phyloP scores from a whole-genome alignment of 2,113 vertebrate species.

The Coreoperca whiteheadi region DNA sequence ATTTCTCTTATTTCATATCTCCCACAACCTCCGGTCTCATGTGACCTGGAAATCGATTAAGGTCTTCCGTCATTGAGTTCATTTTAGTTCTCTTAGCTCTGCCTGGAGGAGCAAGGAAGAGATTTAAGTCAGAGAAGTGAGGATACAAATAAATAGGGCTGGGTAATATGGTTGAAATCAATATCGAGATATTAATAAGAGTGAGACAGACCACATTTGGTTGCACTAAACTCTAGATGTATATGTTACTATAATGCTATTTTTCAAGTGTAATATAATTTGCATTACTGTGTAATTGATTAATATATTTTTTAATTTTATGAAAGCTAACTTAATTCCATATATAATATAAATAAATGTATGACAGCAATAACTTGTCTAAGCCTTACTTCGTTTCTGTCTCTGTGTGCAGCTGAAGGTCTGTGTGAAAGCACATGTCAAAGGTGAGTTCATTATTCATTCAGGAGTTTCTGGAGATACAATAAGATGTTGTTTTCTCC shows the following conservation, averaged over 20 bases:
- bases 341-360: not conserved
- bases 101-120: not conserved
- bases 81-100: constrained; percentile 18
- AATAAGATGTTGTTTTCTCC: constrained; percentile 28
- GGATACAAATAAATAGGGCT: constrained; percentile 18
- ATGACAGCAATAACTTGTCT: not conserved
- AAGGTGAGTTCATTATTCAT: constrained; percentile 25
- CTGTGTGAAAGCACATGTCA: constrained; percentile 3
- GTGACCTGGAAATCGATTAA: constrained; percentile 62
- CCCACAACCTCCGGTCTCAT: constrained; percentile 34
- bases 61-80: constrained; percentile 40
- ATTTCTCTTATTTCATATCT: constrained; percentile 55
- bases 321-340: not conserved
- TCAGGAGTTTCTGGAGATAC: constrained; percentile 24
- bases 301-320: not conserved
- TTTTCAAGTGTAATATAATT: not conserved
- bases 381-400: not conserved
- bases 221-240: not conserved
- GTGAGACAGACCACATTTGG: not conserved
- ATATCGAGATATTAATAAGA: constrained; percentile 38
- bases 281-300: not conserved
- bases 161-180: constrained; percentile 32
- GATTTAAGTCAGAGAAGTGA: not conserved
- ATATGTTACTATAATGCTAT: not conserved
- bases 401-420: constrained; percentile 18